Percentiles rank a stretch among this genome's conserved stretches.
Evolutionary conservation across 1,140 invertebrate genomes (phyloP).

Genomic region (Philotrypesis tridentata): DNA sequence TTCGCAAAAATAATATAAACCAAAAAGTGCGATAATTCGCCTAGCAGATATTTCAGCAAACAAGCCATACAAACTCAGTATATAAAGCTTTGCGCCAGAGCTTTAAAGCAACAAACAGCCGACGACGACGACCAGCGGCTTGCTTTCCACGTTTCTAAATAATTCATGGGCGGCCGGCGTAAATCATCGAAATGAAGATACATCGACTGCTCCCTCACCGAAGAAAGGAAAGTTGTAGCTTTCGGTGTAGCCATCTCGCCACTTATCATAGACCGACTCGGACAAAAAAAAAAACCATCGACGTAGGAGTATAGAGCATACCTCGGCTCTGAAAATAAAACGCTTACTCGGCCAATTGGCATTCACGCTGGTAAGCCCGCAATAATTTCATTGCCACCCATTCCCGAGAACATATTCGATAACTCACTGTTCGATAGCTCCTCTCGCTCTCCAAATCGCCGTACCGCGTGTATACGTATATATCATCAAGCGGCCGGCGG

Average conservation of each 20-base stretch:
- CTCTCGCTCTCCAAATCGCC: not conserved
- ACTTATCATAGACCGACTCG: not conserved
- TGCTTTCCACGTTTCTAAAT: not conserved
- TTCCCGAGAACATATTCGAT: not conserved
- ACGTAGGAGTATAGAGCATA: not conserved
- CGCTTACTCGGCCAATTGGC: conserved; percentile 18
- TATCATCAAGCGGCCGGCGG: not conserved
- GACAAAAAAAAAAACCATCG: not conserved
- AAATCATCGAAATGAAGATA: not conserved
- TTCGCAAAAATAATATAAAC: too few species aligned
- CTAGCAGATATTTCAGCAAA: too few species aligned
- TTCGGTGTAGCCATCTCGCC: not conserved
- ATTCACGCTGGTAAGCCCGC: not conserved
- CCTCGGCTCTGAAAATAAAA: conserved; percentile 5
- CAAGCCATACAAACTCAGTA: too few species aligned
- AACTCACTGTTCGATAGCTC: not conserved
- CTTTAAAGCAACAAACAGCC: too few species aligned
- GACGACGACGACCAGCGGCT: too few species aligned
- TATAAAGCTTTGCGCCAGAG: too few species aligned
- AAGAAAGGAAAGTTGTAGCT: not conserved
- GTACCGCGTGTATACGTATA: too few species aligned
- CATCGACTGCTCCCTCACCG: not conserved
- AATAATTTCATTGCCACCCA: conserved; percentile 7
- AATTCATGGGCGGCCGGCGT: not conserved
- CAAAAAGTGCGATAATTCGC: too few species aligned